A percentile compares a stretch with the other conserved stretches of the same genome.
Conservation (phyloP, 2,797 vertebrate genomes). For the Pangasius sanitwongsei region DNA sequence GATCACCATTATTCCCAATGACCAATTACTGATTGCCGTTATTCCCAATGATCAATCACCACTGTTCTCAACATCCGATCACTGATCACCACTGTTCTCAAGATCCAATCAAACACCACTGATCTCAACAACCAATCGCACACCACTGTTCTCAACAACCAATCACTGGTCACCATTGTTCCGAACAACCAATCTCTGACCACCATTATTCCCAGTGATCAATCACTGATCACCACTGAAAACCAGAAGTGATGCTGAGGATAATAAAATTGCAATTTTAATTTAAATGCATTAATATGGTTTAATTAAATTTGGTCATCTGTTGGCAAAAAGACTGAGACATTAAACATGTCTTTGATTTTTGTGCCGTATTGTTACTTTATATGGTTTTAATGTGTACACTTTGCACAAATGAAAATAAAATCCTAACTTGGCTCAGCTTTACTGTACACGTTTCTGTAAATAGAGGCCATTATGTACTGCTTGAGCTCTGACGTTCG, state of each 20-base stretch:
- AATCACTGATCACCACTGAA: background rate
- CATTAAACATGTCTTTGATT: background rate
- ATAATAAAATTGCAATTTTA: background rate
- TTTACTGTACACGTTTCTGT: conserved; percentile 35
- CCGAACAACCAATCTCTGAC: background rate
- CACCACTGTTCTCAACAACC: background rate
- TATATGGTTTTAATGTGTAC: background rate
- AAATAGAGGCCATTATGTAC: conserved; percentile 11
- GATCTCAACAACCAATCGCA: background rate
- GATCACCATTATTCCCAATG: background rate
- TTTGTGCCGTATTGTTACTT: conserved; percentile 7
- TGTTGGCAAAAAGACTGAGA: background rate
- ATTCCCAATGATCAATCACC: background rate
- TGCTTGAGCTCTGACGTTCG: background rate
- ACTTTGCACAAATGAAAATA: background rate
- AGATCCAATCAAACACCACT: background rate
- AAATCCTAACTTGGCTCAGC: background rate
- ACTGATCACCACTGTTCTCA: background rate
- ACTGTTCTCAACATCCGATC: background rate
- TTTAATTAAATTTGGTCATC: background rate
- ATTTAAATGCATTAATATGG: too few species aligned
- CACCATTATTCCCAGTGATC: too few species aligned
- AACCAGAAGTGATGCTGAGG: background rate
- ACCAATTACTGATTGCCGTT: background rate
- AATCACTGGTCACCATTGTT: background rate